A percentile compares a stretch with the other conserved stretches of the same genome.
Conservation (phyloP, 2,797 vertebrate species). For the Gymnocypris eckloni region DNA sequence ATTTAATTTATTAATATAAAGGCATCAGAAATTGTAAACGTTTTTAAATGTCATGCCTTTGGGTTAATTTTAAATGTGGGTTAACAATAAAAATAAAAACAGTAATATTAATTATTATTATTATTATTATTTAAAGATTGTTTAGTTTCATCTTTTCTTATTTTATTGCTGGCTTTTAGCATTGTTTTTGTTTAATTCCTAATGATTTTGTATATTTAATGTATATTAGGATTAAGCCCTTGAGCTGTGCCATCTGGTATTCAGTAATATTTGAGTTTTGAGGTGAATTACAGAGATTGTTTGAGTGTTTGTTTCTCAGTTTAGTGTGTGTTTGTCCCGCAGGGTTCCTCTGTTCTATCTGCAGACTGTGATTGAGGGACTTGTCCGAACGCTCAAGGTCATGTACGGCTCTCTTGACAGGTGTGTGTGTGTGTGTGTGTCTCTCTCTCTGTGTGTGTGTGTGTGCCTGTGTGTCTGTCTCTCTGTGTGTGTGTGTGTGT, state of each 20-base stretch:
- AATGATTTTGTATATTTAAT: no score
- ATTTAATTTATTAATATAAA: not conserved
- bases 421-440: constrained; percentile 64
- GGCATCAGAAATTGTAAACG: not conserved
- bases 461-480: no score
- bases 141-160: not conserved
- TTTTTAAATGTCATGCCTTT: not conserved
- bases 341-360: constrained; percentile 90
- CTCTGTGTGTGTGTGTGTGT: no score
- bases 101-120: not conserved
- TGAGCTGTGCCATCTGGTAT: not conserved
- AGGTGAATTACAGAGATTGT: not conserved
- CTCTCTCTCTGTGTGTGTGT: not conserved
- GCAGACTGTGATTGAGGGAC: constrained; percentile 85
- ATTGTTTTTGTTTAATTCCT: not conserved
- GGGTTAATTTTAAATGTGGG: no score
- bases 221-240: no score
- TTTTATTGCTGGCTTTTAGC: not conserved
- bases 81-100: not conserved
- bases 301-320: not conserved
- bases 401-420: constrained; percentile 91
- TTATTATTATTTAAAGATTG: not conserved
- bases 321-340: not conserved
- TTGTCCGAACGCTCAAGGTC: constrained; percentile 88
- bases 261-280: not conserved